Evolutionary conservation across 2,113 vertebrate genomes (phyloP).

Genomic region (Catharus minimus): DNA sequence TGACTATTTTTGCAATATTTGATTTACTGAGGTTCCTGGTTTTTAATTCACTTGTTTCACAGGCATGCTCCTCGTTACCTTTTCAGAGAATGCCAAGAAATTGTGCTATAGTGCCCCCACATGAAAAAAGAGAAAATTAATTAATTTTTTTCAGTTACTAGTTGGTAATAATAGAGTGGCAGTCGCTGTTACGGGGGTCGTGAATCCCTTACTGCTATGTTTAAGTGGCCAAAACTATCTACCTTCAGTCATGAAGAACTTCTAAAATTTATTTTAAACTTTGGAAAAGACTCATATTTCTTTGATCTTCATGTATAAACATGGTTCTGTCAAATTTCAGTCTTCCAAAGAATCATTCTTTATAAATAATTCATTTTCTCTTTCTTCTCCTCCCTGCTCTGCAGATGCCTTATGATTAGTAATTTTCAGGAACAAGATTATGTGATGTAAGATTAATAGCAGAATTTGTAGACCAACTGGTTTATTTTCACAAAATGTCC

Average conservation of each 20-base stretch:
- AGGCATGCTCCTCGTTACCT: not conserved
- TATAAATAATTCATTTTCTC: not conserved
- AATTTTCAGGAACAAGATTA: slow-evolving; percentile 6
- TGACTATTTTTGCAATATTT: not conserved
- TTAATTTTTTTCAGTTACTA: not conserved
- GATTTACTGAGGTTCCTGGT: not conserved
- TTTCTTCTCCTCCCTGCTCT: not conserved
- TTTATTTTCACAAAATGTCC: not conserved
- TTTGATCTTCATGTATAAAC: not conserved
- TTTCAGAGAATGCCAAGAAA: not conserved
- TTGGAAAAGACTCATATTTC: not conserved
- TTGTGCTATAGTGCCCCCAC: fast-evolving
- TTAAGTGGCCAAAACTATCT: not conserved
- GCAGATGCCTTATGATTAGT: slow-evolving; percentile 1
- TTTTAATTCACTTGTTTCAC: not conserved
- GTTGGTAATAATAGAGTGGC: not conserved
- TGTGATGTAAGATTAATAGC: not conserved
- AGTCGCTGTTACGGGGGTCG: not conserved
- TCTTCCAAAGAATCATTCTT: not conserved
- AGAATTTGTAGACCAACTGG: not conserved
- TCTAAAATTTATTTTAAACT: not conserved
- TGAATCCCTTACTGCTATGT: not conserved
- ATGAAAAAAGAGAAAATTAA: not conserved
- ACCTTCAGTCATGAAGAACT: not conserved
- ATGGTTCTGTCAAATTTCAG: not conserved